phyloP scores from a whole-genome alignment of 2,888 invertebrate genomes.

The Polietes domitor region DNA sequence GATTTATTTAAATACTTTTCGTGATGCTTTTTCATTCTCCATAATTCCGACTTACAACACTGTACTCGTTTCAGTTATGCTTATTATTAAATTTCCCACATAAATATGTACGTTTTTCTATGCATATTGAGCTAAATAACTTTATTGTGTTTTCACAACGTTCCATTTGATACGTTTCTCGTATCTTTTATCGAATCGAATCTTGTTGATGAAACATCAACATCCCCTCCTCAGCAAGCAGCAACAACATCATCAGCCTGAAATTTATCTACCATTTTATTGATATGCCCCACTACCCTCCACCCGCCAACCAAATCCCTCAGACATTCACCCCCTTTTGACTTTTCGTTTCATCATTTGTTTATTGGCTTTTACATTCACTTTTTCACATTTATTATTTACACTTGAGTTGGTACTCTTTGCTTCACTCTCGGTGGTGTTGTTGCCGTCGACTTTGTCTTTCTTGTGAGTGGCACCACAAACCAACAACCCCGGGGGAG shows the following conservation, averaged over 20 bases:
- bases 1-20: too few species aligned
- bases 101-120: too few species aligned
- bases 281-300: slow-evolving; percentile 65
- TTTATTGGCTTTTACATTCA: slow-evolving; percentile 15
- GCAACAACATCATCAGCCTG: slow-evolving; percentile 2
- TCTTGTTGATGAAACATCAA: neutral
- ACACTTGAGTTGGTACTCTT: slow-evolving; percentile 52
- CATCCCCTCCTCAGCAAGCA: neutral
- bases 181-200: neutral
- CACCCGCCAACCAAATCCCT: neutral
- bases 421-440: neutral
- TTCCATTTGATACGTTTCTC: neutral
- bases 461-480: too few species aligned
- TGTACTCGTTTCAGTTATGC: too few species aligned
- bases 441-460: too few species aligned
- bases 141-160: too few species aligned
- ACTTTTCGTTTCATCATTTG: neutral
- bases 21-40: too few species aligned
- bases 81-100: too few species aligned
- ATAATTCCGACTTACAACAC: too few species aligned
- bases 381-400: slow-evolving; percentile 57
- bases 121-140: too few species aligned
- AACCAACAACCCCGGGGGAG: too few species aligned
- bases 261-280: slow-evolving; percentile 54
- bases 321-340: neutral